Base-by-base conservation (phyloP, 2,888 invertebrate species). In the Machimus rusticus region DNA sequence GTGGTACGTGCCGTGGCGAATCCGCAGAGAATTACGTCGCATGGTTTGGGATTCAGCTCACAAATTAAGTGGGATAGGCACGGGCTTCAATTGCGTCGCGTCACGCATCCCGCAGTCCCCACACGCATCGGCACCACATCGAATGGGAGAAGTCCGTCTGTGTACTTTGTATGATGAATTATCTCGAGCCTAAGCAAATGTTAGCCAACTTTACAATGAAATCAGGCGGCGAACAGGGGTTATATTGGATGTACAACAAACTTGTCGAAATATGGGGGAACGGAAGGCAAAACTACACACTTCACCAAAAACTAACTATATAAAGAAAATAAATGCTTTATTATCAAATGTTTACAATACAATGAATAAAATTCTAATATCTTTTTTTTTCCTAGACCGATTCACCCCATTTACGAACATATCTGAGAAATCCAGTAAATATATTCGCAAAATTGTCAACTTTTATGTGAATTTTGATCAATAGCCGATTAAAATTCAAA, bases 1-100 rank as follows among this genome's bases (percentile, higher is more conserved):
- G 82, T 37, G 66, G 37, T 82, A 82, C 82, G 82, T 82, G 82
- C 82, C 37, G 82, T 31, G 31, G 37, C 57, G 82, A 66, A 82
- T 82, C 82, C 37, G 82, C 82, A 82, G 82, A 82, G 57, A 82
- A 82, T 82, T 57, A 82, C 19, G 37, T 55, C 82, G 51, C 34
- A 66, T 37, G 39, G 66, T n/a, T 31, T n/a, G 19, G 28, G 66
- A 31, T 57, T 16, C 39, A 8, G 16, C 37, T 82, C 82, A 23
- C 39, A 57, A 81, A 82, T 82, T 82, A 82, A 37, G 39, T 82
- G 82, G 37, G 37, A 82, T 57, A 82, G 57, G 55, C 57, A 34
- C 8, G 31, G 82, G 57, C 9, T 57, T 23, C 16, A 57, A 37
- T 37, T 34, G 57, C 39, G 31, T 9, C n/a, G 19, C 57, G 19